Percentiles rank a stretch among this genome's conserved stretches.
Conservation (phyloP, 2,888 invertebrate species). For the Rhopalosiphum nymphaeae region DNA sequence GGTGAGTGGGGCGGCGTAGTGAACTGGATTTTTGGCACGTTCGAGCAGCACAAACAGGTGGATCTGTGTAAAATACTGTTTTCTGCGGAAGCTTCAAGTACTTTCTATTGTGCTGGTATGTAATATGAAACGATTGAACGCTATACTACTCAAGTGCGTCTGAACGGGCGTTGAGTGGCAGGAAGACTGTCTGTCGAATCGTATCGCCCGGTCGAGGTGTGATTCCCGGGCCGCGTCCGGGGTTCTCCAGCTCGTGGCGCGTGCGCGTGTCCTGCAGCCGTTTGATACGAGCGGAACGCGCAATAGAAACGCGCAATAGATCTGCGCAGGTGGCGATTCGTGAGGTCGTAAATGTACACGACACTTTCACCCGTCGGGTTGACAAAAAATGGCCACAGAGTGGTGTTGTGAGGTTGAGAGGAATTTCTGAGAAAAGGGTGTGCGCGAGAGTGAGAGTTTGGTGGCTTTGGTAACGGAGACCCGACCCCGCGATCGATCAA, state of each 20-base stretch:
- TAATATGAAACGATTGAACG: not conserved
- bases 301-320: no score
- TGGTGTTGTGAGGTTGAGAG: not conserved
- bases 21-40: not conserved
- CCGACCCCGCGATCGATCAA: not conserved
- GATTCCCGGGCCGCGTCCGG: not conserved
- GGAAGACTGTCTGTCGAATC: not conserved
- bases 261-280: not conserved
- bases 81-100: not conserved
- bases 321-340: not conserved
- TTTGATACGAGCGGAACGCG: no score
- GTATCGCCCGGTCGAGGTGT: not conserved
- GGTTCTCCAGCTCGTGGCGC: not conserved
- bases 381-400: not conserved
- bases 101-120: no score
- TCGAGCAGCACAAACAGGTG: not conserved
- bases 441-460: not conserved
- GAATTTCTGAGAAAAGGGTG: not conserved
- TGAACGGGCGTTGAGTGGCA: not conserved
- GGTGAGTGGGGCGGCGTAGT: not conserved
- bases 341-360: not conserved
- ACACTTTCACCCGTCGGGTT: not conserved
- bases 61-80: not conserved
- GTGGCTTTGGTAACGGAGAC: not conserved
- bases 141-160: not conserved